Conservation (phyloP, 2,888 invertebrate species). For the Choreutis nemorana region DNA sequence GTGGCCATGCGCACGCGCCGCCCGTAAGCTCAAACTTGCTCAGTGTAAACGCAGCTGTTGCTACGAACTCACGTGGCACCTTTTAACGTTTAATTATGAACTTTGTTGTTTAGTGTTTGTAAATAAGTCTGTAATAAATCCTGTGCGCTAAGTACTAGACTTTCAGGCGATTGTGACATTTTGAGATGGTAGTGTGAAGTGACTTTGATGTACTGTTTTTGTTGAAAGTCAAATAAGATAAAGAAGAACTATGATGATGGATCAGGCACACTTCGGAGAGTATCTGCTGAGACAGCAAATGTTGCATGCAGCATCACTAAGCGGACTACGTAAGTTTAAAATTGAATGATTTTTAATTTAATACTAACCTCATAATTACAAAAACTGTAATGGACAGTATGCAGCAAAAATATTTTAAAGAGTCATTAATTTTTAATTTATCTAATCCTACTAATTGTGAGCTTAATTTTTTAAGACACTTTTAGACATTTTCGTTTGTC, state of each 20-base stretch:
- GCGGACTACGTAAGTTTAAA: constrained; percentile 47
- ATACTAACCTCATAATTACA: neutral
- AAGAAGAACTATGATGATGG: constrained; percentile 49
- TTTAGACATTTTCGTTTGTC: too few species aligned
- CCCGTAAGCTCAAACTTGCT: constrained; percentile 27
- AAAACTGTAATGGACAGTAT: neutral
- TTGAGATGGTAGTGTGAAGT: constrained; percentile 45
- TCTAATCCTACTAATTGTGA: too few species aligned
- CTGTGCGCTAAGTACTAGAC: neutral
- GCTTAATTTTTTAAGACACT: too few species aligned
- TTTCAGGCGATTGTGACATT: constrained; percentile 1
- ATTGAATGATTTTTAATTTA: too few species aligned
- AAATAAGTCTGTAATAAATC: neutral
- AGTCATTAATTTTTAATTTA: neutral
- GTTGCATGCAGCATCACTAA: constrained; percentile 54
- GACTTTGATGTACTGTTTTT: constrained; percentile 21
- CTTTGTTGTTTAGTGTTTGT: constrained; percentile 19
- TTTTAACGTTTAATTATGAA: constrained; percentile 34
- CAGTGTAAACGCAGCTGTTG: constrained; percentile 56
- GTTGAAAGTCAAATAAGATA: too few species aligned
- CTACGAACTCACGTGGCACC: constrained; percentile 19
- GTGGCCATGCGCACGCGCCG: constrained; percentile 54
- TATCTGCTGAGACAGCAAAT: constrained; percentile 60
- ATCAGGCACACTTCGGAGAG: constrained; percentile 58
- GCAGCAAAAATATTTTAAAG: neutral